These are phyloP conservation scores for Caenorhabditis sulstoni DNA, from an alignment of 2,888 invertebrate genomes.

Conservation along the genomic window DNA sequence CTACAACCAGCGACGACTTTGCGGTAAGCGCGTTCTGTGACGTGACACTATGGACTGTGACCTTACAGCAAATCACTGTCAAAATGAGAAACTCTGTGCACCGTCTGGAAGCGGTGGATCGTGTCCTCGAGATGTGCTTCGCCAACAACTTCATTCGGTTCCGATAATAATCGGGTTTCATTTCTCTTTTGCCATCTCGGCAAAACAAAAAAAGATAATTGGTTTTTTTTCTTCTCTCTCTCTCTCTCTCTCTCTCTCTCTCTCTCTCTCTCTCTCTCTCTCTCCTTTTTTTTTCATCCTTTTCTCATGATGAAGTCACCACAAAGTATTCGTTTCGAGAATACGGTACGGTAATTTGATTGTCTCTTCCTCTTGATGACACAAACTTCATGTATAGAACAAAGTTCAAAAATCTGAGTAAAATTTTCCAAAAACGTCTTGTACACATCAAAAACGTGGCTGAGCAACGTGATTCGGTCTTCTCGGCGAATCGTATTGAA, in stretches of 20 bases:
- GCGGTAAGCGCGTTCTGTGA: no score
- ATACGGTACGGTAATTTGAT: no score
- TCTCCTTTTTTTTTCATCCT: no score
- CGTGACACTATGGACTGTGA: not conserved
- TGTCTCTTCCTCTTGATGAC: not conserved
- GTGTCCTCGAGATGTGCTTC: constrained; percentile 30
- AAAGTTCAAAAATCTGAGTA: not conserved
- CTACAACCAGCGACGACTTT: constrained; percentile 43
- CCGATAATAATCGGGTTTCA: not conserved
- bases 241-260: no score
- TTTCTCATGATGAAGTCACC: no score
- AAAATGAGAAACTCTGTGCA: constrained; percentile 6
- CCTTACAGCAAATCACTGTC: constrained; percentile 16
- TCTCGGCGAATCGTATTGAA: constrained; percentile 59
- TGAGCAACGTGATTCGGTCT: constrained; percentile 14
- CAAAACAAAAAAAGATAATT: no score
- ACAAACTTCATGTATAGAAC: not conserved
- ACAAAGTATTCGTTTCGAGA: no score
- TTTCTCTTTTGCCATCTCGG: no score
- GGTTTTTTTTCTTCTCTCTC: no score
- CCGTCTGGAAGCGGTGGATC: constrained; percentile 29
- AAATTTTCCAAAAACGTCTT: constrained; percentile 9
- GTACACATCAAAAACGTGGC: not conserved
- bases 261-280: no score
- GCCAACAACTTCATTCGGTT: constrained; percentile 26